Conservation (phyloP, 1,140 invertebrate species). For the Parapsyche elsis region DNA sequence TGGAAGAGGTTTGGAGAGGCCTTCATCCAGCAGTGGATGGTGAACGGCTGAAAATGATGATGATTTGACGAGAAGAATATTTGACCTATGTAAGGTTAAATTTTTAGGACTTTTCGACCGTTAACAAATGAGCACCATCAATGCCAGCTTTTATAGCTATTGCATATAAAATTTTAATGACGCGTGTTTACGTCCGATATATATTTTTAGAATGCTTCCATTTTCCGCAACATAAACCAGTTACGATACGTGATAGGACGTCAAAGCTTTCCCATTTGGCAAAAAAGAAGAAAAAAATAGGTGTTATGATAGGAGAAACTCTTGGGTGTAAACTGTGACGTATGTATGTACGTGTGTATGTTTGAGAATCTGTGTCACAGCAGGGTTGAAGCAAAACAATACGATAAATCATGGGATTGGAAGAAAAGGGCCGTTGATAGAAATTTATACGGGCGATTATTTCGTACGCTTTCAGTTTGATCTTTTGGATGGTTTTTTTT, state of each 20-base stretch:
- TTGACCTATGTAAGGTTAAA: too few relatives aligned
- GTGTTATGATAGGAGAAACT: background rate
- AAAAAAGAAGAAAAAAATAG: background rate
- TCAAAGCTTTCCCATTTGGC: constrained; percentile 3
- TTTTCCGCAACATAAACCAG: background rate
- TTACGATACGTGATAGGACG: background rate
- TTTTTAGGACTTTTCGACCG: too few relatives aligned
- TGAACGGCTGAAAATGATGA: too few relatives aligned
- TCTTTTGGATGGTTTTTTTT: too few relatives aligned
- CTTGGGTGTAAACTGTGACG: background rate
- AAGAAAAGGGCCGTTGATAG: constrained; percentile 34
- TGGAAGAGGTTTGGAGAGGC: too few relatives aligned
- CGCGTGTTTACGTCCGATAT: background rate
- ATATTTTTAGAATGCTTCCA: constrained; percentile 1
- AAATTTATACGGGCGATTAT: constrained; percentile 41
- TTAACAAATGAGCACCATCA: too few relatives aligned
- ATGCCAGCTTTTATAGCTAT: too few relatives aligned
- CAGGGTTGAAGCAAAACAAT: constrained; percentile 25
- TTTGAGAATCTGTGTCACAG: background rate
- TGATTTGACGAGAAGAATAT: too few relatives aligned
- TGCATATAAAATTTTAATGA: constrained; percentile 10
- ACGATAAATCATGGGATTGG: constrained; percentile 32
- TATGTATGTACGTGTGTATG: background rate
- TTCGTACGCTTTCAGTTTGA: background rate
- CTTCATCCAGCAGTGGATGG: too few relatives aligned